These are phyloP conservation scores for Acridotheres tristis DNA, from an alignment of 2,797 vertebrate genomes.

Conservation along the genomic window DNA sequence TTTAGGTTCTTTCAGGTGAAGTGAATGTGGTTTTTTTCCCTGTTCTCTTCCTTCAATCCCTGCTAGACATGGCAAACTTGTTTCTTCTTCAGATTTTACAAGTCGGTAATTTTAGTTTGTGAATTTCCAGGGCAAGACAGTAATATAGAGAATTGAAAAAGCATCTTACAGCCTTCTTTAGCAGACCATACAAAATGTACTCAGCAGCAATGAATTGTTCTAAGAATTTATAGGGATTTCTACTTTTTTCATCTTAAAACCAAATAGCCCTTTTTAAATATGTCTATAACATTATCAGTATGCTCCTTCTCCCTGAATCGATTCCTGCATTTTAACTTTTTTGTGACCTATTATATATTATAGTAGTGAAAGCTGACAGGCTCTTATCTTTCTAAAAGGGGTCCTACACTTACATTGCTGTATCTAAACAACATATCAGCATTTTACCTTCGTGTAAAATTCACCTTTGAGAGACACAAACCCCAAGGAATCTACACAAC, in stretches of 20 bases:
- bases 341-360: not conserved
- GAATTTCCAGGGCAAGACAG: not conserved
- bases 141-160: not conserved
- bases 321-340: not conserved
- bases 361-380: not conserved
- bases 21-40: accelerated
- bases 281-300: not conserved
- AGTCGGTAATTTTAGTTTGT: not conserved
- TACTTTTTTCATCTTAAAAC: not conserved
- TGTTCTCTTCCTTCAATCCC: not conserved
- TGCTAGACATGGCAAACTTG: not conserved
- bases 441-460: not conserved
- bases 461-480: not conserved
- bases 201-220: not conserved
- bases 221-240: not conserved
- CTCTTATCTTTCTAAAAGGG: not conserved
- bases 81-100: not conserved
- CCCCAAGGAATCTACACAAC: not conserved
- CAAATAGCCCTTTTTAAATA: not conserved
- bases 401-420: not conserved
- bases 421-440: not conserved
- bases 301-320: not conserved
- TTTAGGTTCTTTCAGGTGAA: not conserved
- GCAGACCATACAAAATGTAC: not conserved
- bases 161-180: not conserved